Conservation (phyloP, 2,888 invertebrate species). For the Gastracanthus pulcherrimus region DNA sequence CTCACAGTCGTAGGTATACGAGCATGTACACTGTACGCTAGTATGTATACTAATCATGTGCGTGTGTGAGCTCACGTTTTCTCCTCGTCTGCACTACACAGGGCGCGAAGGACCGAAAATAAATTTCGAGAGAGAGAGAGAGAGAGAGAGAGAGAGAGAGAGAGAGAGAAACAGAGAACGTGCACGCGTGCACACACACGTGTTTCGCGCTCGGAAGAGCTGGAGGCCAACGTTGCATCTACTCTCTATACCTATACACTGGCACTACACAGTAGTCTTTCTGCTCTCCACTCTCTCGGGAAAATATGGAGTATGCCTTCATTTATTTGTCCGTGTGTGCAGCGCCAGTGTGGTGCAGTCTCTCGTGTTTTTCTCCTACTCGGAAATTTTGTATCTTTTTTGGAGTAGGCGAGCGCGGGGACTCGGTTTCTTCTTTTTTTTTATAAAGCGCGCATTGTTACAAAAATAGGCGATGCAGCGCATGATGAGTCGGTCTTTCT, state of each 20-base stretch:
- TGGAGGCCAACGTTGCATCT: neutral
- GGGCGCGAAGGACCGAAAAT: constrained; percentile 26
- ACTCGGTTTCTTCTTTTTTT: neutral
- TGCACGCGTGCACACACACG: constrained; percentile 5
- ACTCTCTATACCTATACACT: too few relatives aligned
- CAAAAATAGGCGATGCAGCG: neutral
- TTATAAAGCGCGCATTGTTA: neutral
- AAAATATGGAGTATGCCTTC: neutral
- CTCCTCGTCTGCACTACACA: too few relatives aligned
- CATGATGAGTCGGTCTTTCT: neutral
- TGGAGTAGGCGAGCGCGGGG: neutral
- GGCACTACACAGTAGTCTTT: too few relatives aligned
- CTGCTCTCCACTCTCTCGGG: too few relatives aligned
- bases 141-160: too few relatives aligned
- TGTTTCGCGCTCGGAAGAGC: neutral
- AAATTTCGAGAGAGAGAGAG: constrained; percentile 9
- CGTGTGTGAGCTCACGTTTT: too few relatives aligned
- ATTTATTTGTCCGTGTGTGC: neutral
- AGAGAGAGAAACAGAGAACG: too few relatives aligned
- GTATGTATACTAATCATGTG: too few relatives aligned
- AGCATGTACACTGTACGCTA: too few relatives aligned
- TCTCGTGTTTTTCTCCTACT: neutral
- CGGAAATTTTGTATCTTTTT: neutral
- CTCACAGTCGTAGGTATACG: too few relatives aligned
- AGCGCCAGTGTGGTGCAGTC: neutral